Conservation (phyloP, 2,113 vertebrate species). For the Machaerirhynchus nigripectus region DNA sequence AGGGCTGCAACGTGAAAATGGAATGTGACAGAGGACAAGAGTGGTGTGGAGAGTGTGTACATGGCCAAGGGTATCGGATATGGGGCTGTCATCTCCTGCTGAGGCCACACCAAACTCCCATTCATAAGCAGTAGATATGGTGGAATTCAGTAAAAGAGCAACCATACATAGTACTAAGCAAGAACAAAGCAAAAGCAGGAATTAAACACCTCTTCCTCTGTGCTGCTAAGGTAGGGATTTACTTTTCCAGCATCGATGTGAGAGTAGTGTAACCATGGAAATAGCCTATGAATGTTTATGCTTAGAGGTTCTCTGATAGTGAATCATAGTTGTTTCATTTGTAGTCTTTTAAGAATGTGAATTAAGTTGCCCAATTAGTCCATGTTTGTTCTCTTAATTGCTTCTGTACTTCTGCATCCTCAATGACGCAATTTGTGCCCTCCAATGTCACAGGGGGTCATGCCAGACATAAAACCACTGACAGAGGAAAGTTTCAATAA, state of each 20-base stretch:
- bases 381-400: conserved; percentile 62
- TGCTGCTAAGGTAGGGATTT: background rate
- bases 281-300: background rate
- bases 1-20: background rate
- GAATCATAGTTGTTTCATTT: background rate
- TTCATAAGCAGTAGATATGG: background rate
- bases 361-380: conserved; percentile 34
- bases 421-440: background rate
- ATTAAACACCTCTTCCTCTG: background rate
- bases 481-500: background rate
- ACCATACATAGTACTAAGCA: background rate
- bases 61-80: fast-evolving
- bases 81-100: background rate
- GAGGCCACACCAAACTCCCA: background rate
- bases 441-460: background rate
- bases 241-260: background rate
- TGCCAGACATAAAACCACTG: background rate
- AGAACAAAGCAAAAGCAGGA: background rate
- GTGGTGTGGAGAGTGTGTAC: fast-evolving
- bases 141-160: background rate
- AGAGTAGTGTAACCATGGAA: background rate
- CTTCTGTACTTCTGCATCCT: conserved; percentile 14
- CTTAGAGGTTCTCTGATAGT: background rate
- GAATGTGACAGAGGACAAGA: background rate
- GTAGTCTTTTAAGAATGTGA: conserved; percentile 42